Evolutionary conservation across 1,140 invertebrate species (phyloP).

Genomic region (Anoplophora glabripennis): DNA sequence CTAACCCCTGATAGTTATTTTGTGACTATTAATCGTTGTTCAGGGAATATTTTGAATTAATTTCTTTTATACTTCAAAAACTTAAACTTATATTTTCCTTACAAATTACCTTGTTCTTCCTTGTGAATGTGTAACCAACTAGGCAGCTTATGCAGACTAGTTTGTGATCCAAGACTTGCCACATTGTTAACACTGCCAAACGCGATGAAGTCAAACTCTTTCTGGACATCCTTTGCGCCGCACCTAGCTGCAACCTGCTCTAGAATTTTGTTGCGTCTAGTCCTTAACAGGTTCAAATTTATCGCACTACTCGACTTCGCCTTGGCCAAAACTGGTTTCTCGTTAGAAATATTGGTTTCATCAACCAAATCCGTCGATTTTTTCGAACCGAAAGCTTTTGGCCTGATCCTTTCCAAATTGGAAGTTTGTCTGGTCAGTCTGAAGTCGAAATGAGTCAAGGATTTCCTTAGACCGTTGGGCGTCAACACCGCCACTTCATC

Average conservation of each 20-base stretch:
- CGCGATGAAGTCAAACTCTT: conserved; percentile 47
- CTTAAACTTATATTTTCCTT: no score
- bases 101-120: conserved; percentile 9
- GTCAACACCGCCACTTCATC: conserved; percentile 29
- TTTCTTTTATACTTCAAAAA: no score
- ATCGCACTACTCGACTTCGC: conserved; percentile 48
- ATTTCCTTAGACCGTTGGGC: conserved; percentile 21
- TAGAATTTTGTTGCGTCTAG: conserved; percentile 37
- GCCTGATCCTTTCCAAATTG: conserved; percentile 44
- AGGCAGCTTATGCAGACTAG: conserved; percentile 23
- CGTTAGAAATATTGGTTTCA: not conserved
- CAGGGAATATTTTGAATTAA: no score
- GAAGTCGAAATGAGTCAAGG: conserved; percentile 39
- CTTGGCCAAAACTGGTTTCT: conserved; percentile 43
- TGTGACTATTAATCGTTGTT: no score
- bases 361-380: conserved; percentile 26
- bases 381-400: conserved; percentile 30
- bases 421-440: conserved; percentile 43
- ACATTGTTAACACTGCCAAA: conserved; percentile 29
- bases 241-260: conserved; percentile 25
- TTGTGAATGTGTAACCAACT: conserved; percentile 34
- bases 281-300: conserved; percentile 43
- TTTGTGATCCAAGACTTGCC: conserved; percentile 20
- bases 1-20: no score
- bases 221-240: conserved; percentile 26